A percentile compares a stretch with the other conserved stretches of the same genome.
Evolutionary conservation across 2,888 invertebrate genomes (phyloP).

Genomic region (Doris montereyensis): DNA sequence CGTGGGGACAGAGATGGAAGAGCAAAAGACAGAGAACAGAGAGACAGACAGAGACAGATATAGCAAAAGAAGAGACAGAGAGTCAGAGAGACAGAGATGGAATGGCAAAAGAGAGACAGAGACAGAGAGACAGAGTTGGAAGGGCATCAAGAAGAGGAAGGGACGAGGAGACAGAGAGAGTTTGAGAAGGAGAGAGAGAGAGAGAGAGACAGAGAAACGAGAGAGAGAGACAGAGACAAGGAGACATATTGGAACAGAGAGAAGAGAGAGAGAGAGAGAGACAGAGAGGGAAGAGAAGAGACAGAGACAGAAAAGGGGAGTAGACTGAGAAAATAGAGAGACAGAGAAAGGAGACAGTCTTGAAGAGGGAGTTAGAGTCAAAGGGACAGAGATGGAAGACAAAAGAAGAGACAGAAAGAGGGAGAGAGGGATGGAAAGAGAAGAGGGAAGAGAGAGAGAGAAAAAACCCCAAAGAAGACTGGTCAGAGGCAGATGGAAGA

Average conservation of each 20-base stretch:
- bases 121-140: no score
- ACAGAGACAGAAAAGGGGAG: no score
- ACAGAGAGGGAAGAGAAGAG: background rate
- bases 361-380: background rate
- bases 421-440: conserved; percentile 4
- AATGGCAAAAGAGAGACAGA: background rate
- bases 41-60: no score
- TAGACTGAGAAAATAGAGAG: background rate
- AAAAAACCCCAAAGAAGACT: background rate
- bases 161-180: no score
- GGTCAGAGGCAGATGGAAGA: background rate
- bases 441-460: background rate
- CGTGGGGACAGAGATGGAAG: background rate
- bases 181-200: background rate
- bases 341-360: background rate
- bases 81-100: conserved; percentile 3
- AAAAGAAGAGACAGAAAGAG: conserved; percentile 1
- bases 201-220: no score
- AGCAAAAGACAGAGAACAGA: no score
- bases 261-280: background rate
- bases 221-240: background rate
- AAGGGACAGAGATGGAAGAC: conserved; percentile 11
- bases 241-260: background rate
- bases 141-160: no score
- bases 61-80: no score